phyloP scores from a whole-genome alignment of 1,140 invertebrate genomes.

The Metaphire vulgaris region DNA sequence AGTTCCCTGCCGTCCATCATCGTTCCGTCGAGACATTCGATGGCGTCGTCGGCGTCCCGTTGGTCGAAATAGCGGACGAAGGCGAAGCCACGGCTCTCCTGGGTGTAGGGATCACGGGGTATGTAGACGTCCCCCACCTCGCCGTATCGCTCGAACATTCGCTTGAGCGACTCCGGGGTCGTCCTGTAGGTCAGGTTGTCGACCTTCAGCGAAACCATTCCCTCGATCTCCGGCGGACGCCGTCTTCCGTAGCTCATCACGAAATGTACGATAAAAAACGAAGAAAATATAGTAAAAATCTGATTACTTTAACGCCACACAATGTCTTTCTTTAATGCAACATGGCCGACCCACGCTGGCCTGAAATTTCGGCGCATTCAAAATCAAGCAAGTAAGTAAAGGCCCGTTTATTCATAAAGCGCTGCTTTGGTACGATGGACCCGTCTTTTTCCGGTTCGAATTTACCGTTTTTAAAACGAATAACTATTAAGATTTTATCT shows the following conservation, averaged over 20 bases:
- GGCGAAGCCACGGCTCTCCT: constrained; percentile 91
- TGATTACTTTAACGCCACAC: no score
- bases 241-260: constrained; percentile 19
- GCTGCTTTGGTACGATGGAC: no score
- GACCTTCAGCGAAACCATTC: constrained; percentile 94
- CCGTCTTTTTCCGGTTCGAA: no score
- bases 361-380: no score
- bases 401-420: no score
- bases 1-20: constrained; percentile 91
- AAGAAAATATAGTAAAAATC: no score
- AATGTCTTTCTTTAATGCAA: no score
- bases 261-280: no score
- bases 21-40: constrained; percentile 91
- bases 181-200: constrained; percentile 96
- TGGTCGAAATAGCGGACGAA: constrained; percentile 95
- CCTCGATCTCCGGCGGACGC: constrained; percentile 79
- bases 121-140: constrained; percentile 98
- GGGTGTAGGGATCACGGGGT: constrained; percentile 84
- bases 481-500: no score
- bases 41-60: constrained; percentile 83
- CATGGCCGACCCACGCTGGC: no score
- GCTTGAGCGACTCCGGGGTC: constrained; percentile 84
- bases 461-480: no score
- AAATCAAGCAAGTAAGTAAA: no score
- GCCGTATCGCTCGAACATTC: constrained; percentile 92